These are phyloP conservation scores for Vanessa cardui DNA, from an alignment of 2,888 invertebrate species.

Conservation along the genomic window DNA sequence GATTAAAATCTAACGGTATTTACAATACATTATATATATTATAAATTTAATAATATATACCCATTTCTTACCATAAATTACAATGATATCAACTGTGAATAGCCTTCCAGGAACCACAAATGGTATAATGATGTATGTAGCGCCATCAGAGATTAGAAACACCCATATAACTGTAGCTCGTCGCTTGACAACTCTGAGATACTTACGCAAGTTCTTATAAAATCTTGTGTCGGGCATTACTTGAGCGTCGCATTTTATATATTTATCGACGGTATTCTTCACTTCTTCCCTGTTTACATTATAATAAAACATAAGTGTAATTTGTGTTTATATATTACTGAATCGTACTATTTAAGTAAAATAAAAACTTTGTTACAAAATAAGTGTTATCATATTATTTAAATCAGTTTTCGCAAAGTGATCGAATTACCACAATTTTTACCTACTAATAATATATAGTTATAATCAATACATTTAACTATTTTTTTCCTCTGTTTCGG, in stretches of 20 bases:
- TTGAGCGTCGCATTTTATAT: slow-evolving; percentile 46
- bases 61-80: slow-evolving; percentile 48
- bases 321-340: too few relatives aligned
- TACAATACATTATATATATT: too few relatives aligned
- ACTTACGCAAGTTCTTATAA: slow-evolving; percentile 46
- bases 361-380: too few relatives aligned
- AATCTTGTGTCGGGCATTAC: slow-evolving; percentile 48
- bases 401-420: too few relatives aligned
- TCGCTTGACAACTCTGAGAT: slow-evolving; percentile 52
- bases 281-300: slow-evolving; percentile 13
- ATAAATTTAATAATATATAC: neutral
- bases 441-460: too few relatives aligned
- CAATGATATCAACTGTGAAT: slow-evolving; percentile 47
- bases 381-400: too few relatives aligned
- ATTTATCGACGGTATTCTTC: slow-evolving; percentile 40
- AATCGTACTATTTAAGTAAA: too few relatives aligned
- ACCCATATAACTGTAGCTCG: slow-evolving; percentile 56
- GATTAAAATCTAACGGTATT: too few relatives aligned
- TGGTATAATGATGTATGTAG: slow-evolving; percentile 48
- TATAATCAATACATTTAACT: too few relatives aligned
- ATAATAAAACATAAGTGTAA: too few relatives aligned
- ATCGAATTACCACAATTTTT: too few relatives aligned
- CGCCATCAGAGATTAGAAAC: slow-evolving; percentile 51
- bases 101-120: slow-evolving; percentile 52
- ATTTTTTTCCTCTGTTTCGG: too few relatives aligned